Conservation (phyloP, 2,113 vertebrate species). For the Montifringilla adamsi region DNA sequence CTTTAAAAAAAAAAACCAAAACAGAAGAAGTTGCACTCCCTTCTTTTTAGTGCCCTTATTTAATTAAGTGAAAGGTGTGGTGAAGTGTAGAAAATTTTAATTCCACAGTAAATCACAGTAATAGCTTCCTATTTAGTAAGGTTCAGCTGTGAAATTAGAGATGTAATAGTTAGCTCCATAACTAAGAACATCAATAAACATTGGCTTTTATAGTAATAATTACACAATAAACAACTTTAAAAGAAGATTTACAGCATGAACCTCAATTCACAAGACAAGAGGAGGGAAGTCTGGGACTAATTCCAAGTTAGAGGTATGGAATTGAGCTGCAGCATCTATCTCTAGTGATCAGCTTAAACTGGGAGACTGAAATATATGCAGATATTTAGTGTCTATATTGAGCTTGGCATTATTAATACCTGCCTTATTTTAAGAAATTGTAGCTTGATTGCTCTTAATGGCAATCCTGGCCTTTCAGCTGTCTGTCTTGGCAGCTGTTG, state of each 20-base stretch:
- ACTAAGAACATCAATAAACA: conserved; percentile 4
- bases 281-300: background rate
- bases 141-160: conserved; percentile 46
- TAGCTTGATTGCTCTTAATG: background rate
- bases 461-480: background rate
- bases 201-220: conserved; percentile 17
- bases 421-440: background rate
- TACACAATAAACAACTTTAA: background rate
- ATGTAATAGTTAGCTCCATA: conserved; percentile 27
- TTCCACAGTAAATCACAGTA: conserved; percentile 31
- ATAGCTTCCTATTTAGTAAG: conserved; percentile 3
- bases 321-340: background rate
- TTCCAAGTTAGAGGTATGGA: background rate
- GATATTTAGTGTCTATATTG: background rate
- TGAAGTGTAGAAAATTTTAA: conserved; percentile 37
- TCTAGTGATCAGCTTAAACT: background rate
- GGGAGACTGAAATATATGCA: background rate
- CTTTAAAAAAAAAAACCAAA: background rate
- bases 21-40: background rate
- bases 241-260: background rate
- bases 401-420: background rate
- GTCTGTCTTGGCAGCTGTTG: background rate
- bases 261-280: background rate
- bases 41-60: conserved; percentile 17
- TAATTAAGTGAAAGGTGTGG: conserved; percentile 42